These are phyloP conservation scores for Alca torda DNA, from an alignment of 2,797 vertebrate genomes.

Conservation along the genomic window DNA sequence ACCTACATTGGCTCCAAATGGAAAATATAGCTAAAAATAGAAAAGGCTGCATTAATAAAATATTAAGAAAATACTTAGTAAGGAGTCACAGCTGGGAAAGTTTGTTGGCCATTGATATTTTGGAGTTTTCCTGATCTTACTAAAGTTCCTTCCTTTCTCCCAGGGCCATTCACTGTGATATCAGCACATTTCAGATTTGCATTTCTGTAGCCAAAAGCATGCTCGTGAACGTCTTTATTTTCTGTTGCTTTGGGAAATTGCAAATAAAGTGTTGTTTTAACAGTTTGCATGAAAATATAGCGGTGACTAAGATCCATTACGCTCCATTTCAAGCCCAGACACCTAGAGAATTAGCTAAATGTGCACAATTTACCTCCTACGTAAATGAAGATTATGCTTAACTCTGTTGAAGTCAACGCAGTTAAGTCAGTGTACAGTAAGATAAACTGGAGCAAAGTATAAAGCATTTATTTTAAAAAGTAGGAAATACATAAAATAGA, in stretches of 20 bases:
- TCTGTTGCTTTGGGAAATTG: constrained; percentile 7
- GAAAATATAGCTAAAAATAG: neutral
- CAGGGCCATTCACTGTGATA: neutral
- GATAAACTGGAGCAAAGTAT: constrained; percentile 1
- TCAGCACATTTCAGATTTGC: neutral
- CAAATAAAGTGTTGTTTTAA: constrained; percentile 50
- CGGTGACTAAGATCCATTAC: constrained; percentile 59
- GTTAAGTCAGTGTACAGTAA: neutral
- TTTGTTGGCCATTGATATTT: neutral
- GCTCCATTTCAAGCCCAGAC: constrained; percentile 45
- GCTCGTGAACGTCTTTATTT: constrained; percentile 9
- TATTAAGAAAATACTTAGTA: neutral
- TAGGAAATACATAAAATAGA: neutral
- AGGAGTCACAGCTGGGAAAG: neutral
- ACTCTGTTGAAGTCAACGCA: constrained; percentile 10
- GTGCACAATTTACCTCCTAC: constrained; percentile 51
- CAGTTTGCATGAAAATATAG: constrained; percentile 51
- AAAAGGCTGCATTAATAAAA: neutral
- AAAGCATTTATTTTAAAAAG: neutral
- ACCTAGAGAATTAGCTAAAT: constrained; percentile 59
- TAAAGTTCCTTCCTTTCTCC: neutral
- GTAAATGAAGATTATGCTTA: constrained; percentile 25
- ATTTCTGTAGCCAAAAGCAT: neutral
- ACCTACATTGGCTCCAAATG: neutral
- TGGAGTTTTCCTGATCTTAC: neutral